These are phyloP conservation scores for Halisarca cf. caerulea DNA, from an alignment of 37 sponge, comb jelly and placozoan genomes.

Conservation along the genomic window DNA sequence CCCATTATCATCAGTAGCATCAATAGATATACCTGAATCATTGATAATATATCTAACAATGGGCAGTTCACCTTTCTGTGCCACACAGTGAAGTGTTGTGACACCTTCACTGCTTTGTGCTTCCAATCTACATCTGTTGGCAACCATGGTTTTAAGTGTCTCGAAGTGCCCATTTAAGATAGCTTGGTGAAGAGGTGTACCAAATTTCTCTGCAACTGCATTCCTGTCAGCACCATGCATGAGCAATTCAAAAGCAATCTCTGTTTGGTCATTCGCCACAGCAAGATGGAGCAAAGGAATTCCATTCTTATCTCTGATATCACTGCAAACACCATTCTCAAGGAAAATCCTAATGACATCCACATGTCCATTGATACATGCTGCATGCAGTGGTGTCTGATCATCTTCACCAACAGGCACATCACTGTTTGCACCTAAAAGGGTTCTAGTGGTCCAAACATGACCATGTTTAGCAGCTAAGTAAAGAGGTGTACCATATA, in stretches of 20 bases:
- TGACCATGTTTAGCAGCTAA: neutral
- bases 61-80: neutral
- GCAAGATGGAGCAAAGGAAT: neutral
- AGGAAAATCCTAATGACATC: neutral
- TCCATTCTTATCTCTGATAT: neutral
- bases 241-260: neutral
- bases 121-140: neutral
- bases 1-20: neutral
- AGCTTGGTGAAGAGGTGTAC: neutral
- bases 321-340: too few relatives aligned
- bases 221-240: neutral
- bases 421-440: neutral
- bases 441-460: neutral
- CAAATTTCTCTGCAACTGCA: neutral
- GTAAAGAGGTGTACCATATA: too few relatives aligned
- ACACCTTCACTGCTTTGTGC: neutral
- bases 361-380: neutral
- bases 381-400: neutral
- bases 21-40: neutral
- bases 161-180: neutral
- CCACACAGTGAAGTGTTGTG: neutral
- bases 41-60: neutral
- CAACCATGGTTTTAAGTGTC: neutral
- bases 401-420: neutral
- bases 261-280: neutral